Evolutionary conservation across 2,113 vertebrate genomes (phyloP).

Genomic region (Vombatus ursinus): DNA sequence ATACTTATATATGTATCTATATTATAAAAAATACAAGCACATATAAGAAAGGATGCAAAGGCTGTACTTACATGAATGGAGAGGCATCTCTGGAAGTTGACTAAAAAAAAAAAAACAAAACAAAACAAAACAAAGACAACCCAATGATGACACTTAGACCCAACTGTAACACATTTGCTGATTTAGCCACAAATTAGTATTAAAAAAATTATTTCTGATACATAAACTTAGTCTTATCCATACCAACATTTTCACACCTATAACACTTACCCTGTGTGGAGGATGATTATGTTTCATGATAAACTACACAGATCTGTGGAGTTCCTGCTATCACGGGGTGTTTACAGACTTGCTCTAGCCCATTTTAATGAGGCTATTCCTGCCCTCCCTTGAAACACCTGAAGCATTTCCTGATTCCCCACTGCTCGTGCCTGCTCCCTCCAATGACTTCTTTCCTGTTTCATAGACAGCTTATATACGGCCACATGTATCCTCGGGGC

Average conservation of each 20-base stretch:
- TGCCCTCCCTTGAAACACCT: neutral
- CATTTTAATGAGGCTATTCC: neutral
- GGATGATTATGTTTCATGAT: neutral
- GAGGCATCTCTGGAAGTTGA: conserved; percentile 90
- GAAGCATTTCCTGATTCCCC: neutral
- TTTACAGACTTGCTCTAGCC: neutral
- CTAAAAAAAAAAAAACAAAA: conserved; percentile 72
- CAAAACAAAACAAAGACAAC: conserved; percentile 30
- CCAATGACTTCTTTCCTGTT: neutral
- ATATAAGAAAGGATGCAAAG: conserved; percentile 16
- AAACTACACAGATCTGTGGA: neutral
- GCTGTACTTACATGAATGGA: conserved; percentile 91
- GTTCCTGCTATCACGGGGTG: neutral
- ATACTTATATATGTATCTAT: too few species aligned
- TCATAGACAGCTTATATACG: neutral
- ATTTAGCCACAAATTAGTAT: neutral
- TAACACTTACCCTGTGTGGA: neutral
- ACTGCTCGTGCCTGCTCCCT: neutral
- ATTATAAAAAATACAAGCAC: neutral
- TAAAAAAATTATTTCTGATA: neutral
- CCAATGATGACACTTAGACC: conserved; percentile 33
- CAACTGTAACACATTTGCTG: conserved; percentile 54
- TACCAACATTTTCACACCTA: neutral
- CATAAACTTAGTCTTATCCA: neutral
- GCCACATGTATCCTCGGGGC: neutral